Conservation (phyloP, 2,888 invertebrate genomes). For the Gandaritis pyraliata region DNA sequence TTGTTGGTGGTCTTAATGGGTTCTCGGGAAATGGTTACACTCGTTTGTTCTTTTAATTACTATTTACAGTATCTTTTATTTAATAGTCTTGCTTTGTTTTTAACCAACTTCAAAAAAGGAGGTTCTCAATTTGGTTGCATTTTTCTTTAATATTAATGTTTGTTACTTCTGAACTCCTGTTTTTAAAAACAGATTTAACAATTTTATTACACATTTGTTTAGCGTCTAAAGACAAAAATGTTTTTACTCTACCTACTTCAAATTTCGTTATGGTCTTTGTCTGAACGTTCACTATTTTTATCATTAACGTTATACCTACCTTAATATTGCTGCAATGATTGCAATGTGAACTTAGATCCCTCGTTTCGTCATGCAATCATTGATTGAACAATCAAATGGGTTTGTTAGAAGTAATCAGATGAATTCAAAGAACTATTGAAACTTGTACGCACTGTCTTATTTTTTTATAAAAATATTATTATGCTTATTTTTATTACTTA, state of each 20-base stretch:
- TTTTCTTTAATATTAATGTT: no score
- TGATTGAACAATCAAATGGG: constrained; percentile 34
- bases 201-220: no score
- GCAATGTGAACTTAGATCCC: constrained; percentile 29
- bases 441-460: background rate
- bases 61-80: constrained; percentile 7
- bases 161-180: no score
- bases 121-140: no score
- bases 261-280: constrained; percentile 21
- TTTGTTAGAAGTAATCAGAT: constrained; percentile 24
- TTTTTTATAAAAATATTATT: background rate
- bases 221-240: no score
- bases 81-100: background rate
- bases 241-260: no score
- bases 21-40: constrained; percentile 37
- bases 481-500: no score
- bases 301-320: constrained; percentile 14
- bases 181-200: no score
- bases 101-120: no score
- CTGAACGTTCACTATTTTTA: constrained; percentile 26
- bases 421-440: constrained; percentile 9
- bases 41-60: constrained; percentile 40
- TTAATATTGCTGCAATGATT: constrained; percentile 29
- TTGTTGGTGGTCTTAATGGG: constrained; percentile 36
- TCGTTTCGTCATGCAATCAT: constrained; percentile 37